Evolutionary conservation across 1,140 invertebrate genomes (phyloP), one percentile per base, ranked within the genome.

Genomic region (Drosophila sproati): DNA sequence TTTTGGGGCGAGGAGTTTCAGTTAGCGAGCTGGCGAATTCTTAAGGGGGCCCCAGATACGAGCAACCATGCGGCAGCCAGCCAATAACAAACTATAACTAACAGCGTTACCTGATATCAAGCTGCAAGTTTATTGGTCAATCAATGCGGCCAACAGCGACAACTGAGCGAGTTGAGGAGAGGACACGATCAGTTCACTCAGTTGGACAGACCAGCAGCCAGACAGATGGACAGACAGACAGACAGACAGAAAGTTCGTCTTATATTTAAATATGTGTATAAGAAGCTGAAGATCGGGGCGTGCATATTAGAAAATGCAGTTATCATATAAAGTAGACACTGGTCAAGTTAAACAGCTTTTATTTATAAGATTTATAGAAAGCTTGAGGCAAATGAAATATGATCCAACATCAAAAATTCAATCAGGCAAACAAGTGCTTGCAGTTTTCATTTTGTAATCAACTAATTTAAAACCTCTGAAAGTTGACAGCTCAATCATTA

Each of bases 71-170:
- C 32, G 52, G 41, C 39, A 73, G 67, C 56, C 73, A 82, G 68
- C 82, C 86, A 90, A 90, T 86, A 86, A 90, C 79, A 90, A 90
- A 90, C 77, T 90, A 82, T 87, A 88, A 87, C 83, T 87, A 88
- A 87, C 83, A 88, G 77, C 85, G 85, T 83, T 78, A 83, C 77
- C 83, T 78, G 64, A 91, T 81, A 91, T 91, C 79, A 91, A 91
- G 80, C 87, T 82, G 82, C 82, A 78, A 77, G 82, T 91, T 91
- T 91, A 91, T 91, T 91, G 87, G 87, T 82, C 88, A 83, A 86
- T 91, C 77, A 73, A 57, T 35, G 39, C 64, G 43, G 57, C 57
- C 57, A 60, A 60, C 61, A 62, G 61, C 73, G 63, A 85, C 54
- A 57, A 57, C 35, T 39, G 77, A 73, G 55, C 70, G 56, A 82